Conservation (phyloP, 2,113 vertebrate species). For the Xerus inauris region DNA sequence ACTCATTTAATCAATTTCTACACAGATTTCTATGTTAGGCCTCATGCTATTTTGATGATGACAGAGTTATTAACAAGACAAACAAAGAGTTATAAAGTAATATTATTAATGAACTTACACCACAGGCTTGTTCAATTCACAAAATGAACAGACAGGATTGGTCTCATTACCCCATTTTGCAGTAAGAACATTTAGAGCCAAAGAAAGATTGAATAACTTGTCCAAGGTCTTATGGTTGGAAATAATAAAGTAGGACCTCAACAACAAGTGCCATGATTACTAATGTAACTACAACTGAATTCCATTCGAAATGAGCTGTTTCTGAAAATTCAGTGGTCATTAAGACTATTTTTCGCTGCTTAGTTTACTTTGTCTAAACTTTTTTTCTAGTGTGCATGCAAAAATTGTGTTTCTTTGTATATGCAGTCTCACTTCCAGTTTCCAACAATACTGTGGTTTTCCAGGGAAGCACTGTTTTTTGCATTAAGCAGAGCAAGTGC, state of each 20-base stretch:
- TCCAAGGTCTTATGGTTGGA: neutral
- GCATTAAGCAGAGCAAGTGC: neutral
- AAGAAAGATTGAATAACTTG: neutral
- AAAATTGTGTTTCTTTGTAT: neutral
- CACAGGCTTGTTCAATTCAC: neutral
- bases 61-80: slow-evolving; percentile 41
- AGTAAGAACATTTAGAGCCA: neutral
- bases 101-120: neutral
- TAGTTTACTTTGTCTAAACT: slow-evolving; percentile 2
- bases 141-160: neutral
- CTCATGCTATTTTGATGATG: neutral
- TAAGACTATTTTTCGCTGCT: neutral
- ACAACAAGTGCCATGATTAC: neutral
- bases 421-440: neutral
- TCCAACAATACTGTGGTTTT: slow-evolving; percentile 39
- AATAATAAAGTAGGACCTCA: neutral
- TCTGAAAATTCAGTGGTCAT: neutral
- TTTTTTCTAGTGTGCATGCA: neutral
- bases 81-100: neutral
- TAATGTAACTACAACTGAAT: neutral
- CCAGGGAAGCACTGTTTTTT: neutral
- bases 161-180: neutral
- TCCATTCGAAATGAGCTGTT: neutral
- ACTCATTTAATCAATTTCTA: neutral
- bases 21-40: neutral